Evolutionary conservation across 1,140 invertebrate species (phyloP), one percentile per base, ranked within the genome.

Genomic region (Euschistus heros): DNA sequence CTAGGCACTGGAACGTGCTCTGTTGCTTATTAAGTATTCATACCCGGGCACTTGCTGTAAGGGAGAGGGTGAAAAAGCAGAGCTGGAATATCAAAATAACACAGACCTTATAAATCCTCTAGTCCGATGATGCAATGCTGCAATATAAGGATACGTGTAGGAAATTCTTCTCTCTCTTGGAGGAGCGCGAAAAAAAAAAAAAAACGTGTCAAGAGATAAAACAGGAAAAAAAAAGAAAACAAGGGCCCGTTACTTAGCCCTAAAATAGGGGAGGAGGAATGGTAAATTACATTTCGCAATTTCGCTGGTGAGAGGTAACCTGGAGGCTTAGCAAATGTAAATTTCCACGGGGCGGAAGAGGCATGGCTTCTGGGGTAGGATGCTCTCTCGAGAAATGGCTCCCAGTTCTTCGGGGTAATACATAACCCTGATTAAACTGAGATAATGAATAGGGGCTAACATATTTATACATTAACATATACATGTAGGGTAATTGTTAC

Each of bases 231-330:
- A 54, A 2, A 2, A 54, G n/a, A 22, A 20, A 26, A 26, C 18
- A 22, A 26, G 24, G 24, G 24, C 50, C 18, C 50, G 24, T 54
- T 54, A 22, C 24, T 54, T 54, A 20, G 24, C 50, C 24, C 50
- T 54, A 54, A 54, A 54, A 54, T 54, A 54, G 24, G 18, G 24
- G 18, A 54, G 50, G 50, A 2, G 50, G 50, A 54, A 54, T 54
- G 50, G 18, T 54, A 54, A 54, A 54, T 54, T 54, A 54, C 50
- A 54, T 54, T 54, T 54, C 50, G 50, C 50, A 54, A 54, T 54
- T 54, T 54, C 50, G 24, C 33, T 10, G 50, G 50, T 20, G 50
- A 26, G 18, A 26, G 50, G 18, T 20, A 54, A 26, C 50, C 18
- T 26, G 50, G 50, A 26, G 50, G 50, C 50, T 54, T 54, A 54